A percentile compares a stretch with the other conserved stretches of the same genome.
Evolutionary conservation across 2,888 invertebrate species (phyloP).

Genomic region (Synanthedon tipuliformis): DNA sequence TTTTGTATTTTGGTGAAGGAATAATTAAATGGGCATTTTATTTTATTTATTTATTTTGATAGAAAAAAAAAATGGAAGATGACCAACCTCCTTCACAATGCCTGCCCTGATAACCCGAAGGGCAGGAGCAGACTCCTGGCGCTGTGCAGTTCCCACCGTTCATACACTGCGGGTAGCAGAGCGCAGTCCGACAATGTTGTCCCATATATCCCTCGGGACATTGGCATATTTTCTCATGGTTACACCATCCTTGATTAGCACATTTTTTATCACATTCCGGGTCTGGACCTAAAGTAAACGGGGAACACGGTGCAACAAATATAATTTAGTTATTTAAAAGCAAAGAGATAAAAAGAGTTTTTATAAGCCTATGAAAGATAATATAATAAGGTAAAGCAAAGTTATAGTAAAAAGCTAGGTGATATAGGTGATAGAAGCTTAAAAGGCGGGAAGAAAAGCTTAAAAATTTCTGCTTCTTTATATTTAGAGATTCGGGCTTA

Average conservation of each 20-base stretch:
- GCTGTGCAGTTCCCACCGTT: constrained; percentile 93
- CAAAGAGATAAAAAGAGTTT: background rate
- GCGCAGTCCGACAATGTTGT: constrained; percentile 87
- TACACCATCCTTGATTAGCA: constrained; percentile 87
- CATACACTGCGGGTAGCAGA: constrained; percentile 93
- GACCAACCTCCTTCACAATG: constrained; percentile 88
- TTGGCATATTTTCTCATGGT: constrained; percentile 85
- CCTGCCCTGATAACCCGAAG: constrained; percentile 89
- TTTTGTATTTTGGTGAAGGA: too few species aligned
- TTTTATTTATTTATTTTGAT: too few species aligned
- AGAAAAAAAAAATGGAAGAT: too few species aligned
- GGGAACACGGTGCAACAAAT: background rate
- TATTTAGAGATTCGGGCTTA: too few species aligned
- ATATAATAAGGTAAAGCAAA: background rate
- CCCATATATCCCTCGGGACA: constrained; percentile 93
- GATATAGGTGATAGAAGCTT: too few species aligned
- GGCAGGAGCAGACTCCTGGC: constrained; percentile 89
- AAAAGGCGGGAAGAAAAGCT: too few species aligned
- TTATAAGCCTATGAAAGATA: background rate
- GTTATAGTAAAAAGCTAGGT: background rate
- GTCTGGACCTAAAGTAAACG: constrained; percentile 75
- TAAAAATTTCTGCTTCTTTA: too few species aligned
- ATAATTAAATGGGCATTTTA: too few species aligned
- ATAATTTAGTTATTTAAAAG: background rate
- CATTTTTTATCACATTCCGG: constrained; percentile 91